Evolutionary conservation across 2,113 vertebrate species (phyloP).

Genomic region (Charina bottae): DNA sequence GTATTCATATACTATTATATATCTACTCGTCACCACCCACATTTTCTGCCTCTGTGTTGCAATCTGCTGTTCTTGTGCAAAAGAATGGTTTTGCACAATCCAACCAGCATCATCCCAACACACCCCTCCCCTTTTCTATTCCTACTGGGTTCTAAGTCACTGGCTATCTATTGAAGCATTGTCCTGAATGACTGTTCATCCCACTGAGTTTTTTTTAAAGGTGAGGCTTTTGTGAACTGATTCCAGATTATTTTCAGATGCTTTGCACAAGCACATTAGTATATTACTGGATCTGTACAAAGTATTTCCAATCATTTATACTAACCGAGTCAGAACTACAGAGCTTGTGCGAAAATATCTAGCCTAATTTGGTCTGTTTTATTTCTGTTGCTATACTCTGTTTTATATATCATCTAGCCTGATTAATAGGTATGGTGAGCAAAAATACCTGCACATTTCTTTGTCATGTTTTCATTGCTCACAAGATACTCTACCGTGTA

Average conservation of each 20-base stretch:
- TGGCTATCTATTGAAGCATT: background rate
- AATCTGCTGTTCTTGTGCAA: background rate
- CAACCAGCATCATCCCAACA: background rate
- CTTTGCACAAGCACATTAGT: background rate
- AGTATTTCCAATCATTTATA: background rate
- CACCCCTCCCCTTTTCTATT: background rate
- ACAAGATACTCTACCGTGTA: background rate
- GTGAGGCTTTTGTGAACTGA: background rate
- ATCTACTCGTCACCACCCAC: background rate
- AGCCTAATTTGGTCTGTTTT: background rate
- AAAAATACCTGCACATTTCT: background rate
- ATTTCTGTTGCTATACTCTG: background rate
- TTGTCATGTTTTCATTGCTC: background rate
- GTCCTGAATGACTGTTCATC: background rate
- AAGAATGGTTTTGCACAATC: background rate
- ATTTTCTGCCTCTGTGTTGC: background rate
- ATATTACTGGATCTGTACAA: background rate
- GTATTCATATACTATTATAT: background rate
- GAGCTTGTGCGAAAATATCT: background rate
- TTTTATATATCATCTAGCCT: background rate
- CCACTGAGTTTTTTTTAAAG: too few species aligned
- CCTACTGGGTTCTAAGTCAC: too few species aligned
- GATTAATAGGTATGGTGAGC: background rate
- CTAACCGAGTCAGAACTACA: background rate
- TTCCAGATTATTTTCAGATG: background rate